Base-by-base conservation (phyloP, 2,797 vertebrate species). In the Valencia hispanica region DNA sequence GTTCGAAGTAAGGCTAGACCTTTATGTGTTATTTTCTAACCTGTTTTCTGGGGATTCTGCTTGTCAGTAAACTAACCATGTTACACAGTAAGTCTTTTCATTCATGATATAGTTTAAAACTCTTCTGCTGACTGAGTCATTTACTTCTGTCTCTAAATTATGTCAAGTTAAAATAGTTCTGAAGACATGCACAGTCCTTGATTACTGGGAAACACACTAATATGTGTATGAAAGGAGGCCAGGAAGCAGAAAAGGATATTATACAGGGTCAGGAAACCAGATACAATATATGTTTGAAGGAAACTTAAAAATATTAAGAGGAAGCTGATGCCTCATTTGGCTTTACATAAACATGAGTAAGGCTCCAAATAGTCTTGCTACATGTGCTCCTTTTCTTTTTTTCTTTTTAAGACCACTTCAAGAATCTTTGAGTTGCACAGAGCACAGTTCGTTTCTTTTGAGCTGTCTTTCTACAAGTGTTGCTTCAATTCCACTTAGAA, bases 271-370 rank as follows among this genome's bases (percentile, higher is more conserved):
- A 93, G 91, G 91, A 91, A 79, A 91, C 83, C 83, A 86, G 76
- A 86, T 87, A 79, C 86, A 90, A 89, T 91, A 88, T 89, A 82
- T 75, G 75, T 94, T 92, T 93, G 91, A 94, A 92, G 94, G 93
- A 95, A 95, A 95, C 89, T 45, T 95, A 95, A 84, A 95, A 96
- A 95, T 95, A 95, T 96, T 95, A 94, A 95, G 92, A 84, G 92
- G 93, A 92, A 95, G 88, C 86, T 89, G 93, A 95, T 94, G 93
- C 90, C 86, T 83, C 84, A 90, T 93, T 94, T 89, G 90, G 84
- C 91, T 91, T 91, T 91, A 91, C 87, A 86, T 87, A 84, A 91
- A 93, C 89, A 92, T 57, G 85, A 91, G 85, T 88, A 86, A 90
- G 90, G 83, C 89, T 90, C 88, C 88, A 89, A 86, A 82, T 82